phyloP scores from a whole-genome alignment of 2,888 invertebrate species.

The Pristionchus mayeri region DNA sequence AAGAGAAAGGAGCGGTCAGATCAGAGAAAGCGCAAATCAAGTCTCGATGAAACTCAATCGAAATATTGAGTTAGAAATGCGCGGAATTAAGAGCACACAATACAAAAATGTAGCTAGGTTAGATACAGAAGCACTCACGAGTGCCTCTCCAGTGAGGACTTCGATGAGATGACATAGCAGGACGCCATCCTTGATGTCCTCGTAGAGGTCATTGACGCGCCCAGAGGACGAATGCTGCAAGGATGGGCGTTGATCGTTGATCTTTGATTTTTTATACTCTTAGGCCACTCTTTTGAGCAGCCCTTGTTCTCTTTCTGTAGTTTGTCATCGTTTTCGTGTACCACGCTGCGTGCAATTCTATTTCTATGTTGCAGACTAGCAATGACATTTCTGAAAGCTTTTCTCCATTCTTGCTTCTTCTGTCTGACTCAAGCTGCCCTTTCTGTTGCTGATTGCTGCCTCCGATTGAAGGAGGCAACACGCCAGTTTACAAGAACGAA shows the following conservation, averaged over 20 bases:
- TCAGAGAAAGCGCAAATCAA: background rate
- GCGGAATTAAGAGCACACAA: too few relatives aligned
- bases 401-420: background rate
- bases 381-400: background rate
- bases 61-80: background rate
- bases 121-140: conserved; percentile 62
- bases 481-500: background rate
- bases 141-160: conserved; percentile 75
- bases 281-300: background rate
- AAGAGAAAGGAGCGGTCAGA: background rate
- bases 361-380: too few relatives aligned
- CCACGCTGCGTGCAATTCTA: too few relatives aligned
- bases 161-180: conserved; percentile 75
- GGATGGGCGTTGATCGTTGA: background rate
- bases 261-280: background rate
- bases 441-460: conserved; percentile 2
- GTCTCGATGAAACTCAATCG: background rate
- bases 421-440: background rate
- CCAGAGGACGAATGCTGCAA: conserved; percentile 75
- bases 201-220: conserved; percentile 72
- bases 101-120: too few relatives aligned
- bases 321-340: too few relatives aligned
- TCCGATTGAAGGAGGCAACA: background rate
- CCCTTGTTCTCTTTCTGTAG: too few relatives aligned
- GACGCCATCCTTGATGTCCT: conserved; percentile 75